Base-by-base conservation (phyloP, 2,797 vertebrate species). In the Cossypha niveicapilla region DNA sequence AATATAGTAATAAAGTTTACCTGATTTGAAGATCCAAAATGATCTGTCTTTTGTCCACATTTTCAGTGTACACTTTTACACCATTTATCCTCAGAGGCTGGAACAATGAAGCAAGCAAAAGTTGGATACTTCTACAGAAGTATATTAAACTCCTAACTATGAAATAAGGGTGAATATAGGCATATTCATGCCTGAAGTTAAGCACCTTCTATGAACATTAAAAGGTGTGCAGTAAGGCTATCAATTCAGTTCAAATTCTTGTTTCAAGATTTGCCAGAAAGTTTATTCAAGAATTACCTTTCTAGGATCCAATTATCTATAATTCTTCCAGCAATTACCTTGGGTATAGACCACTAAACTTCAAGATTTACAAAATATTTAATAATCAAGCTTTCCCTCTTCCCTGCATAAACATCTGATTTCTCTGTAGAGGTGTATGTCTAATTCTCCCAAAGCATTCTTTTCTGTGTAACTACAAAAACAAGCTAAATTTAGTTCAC, bases 1-100 rank as follows among this genome's bases (percentile, higher is more conserved):
- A 58, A 86, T 11, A 76, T 0, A n/a, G 30, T 56, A 93, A 81
- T 34, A 51, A 74, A 67, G 56, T 91, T 99, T 98, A 99, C 99
- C 99, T 99, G 97, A 99, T 98, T 95, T 99, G 98, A 95, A 99
- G 98, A 97, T 99, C 99, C 98, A 99, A 98, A 97, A 99, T 99
- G 74, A 99, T 98, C 96, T 99, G 99, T 74, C 99, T 98, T 97
- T 99, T 99, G 97, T 99, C 99, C 96, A 99, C 98, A 28, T 99
- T 99, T 98, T 99, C 99, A 16, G 98, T 99, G 95, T 99, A 99
- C 30, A 99, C 99, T 91, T 99, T 99, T 18, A 99, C 99, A 88
- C 99, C 99, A 85, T 99, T 99, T 77, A 99, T 98, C 92, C 99
- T 98, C 68, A 99, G 97, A 25, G 99, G 99, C 99, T 99, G 96